Evolutionary conservation across 2,113 vertebrate genomes (phyloP), one percentile per base, ranked within the genome.

Genomic region (Ceyx cyanopectus): DNA sequence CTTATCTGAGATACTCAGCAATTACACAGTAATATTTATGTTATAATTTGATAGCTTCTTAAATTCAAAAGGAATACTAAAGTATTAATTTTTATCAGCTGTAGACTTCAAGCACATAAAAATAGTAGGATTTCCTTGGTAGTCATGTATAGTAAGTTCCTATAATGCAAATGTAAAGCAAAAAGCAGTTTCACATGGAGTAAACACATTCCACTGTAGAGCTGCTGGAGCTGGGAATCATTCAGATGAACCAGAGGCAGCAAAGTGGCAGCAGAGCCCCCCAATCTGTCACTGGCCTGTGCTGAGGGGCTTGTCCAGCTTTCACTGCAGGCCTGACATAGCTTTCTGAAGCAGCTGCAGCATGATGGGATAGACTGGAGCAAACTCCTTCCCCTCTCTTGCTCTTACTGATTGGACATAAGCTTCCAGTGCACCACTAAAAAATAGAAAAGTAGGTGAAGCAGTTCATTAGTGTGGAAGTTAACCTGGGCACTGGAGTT

Each of bases 321-420:
- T 3, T 89, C 97, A 97, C 96, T 98, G 98, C 30, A 97, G 87
- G 16, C 94, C 9, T 2, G 97, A 96, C 95, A 97, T 97, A 3
- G 98, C 99, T 90, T 97, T 99, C 89, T 99, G 99, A 75, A 99
- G 97, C 89, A 99, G 97, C 92, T 99, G 99, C 69, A 99, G 90
- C 99, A 99, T 99, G 76, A 99, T 98, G 87, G 99, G 99, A 90
- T 99, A 99, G 77, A 99, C 98, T 1, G 99, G 98, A 16, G 99
- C 98, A 84, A 99, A 99, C 95, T 99, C 99, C 95, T 98, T 99
- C 50, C 98, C 99, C 91, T 99, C 98, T 91, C 99, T 98, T 1
- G 98, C 97, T 97, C 97, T 97, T n/a, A 99, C 99, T 2, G 98
- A 98, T 65, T 99, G 99, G 54, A 99, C 99, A 2, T 99, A 99